Evolutionary conservation across 2,113 vertebrate genomes (phyloP), one percentile per base, ranked within the genome.

Genomic region (Myotis lucifugus): DNA sequence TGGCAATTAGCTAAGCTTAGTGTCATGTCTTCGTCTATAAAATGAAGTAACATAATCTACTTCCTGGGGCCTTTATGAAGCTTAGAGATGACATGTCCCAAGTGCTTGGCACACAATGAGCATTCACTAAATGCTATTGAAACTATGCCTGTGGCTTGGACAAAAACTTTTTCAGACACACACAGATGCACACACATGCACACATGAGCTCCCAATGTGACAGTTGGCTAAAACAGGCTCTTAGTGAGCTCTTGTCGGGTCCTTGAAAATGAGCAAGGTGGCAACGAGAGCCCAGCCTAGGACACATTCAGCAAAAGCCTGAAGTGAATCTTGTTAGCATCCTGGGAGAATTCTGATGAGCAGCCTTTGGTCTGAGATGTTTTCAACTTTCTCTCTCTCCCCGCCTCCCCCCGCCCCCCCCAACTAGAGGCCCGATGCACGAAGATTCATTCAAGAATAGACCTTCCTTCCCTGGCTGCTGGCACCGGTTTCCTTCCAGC

Each of bases 31-130:
- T 88, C 25, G 52, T 96, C 37, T 72, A 4, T 12, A 23, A 59
- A 79, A 50, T 54, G 46, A 88, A 21, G 15, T 69, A 46, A 78
- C 25, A 29, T 15, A 74, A 3, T 37, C 2, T 46, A 21, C 23
- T 76, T 86, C 3, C n/a, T 81, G 42, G 37, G 17, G 23, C 73
- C 85, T 23, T 88, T 66, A 25, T 40, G 56, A 83, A 14, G 7
- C 34, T 95, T 66, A 89, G 23, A 37, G 76, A 92, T 83, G 85
- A 74, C 77, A 34, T 91, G 37, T 78, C 42, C 25, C 19, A 69
- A 94, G 56, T 48, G 54, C 32, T 70, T 83, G 79, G 89, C 32
- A 89, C n/a, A 4, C 21, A 52, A 46, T 48, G 42, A 14, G 13
- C 67, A 89, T 42, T 72, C 64, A 78, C 0, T 94, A 88, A 83